Conservation (phyloP, 2,888 invertebrate genomes). For the Dorcus hopei region DNA sequence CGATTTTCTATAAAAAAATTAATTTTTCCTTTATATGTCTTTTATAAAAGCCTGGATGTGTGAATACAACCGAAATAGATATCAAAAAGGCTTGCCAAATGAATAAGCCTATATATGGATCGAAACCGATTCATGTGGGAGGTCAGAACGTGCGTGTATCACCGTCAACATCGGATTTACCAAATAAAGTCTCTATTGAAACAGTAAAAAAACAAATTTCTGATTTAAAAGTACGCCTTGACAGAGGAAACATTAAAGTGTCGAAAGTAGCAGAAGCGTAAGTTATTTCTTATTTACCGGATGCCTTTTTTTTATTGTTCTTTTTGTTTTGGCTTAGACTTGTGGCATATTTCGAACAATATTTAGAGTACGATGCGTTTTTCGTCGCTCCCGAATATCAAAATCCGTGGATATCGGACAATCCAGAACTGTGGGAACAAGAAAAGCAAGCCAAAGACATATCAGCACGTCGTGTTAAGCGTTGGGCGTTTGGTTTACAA, state of each 20-base stretch:
- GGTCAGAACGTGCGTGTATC: conserved; percentile 49
- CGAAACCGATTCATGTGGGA: conserved; percentile 44
- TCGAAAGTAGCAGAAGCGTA: conserved; percentile 94
- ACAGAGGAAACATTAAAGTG: conserved; percentile 83
- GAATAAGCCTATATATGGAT: conserved; percentile 50
- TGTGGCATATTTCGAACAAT: conserved; percentile 91
- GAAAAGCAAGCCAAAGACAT: conserved; percentile 92
- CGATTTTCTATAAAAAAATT: neutral
- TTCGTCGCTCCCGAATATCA: conserved; percentile 89
- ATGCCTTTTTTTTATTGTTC: neutral
- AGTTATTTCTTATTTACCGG: conserved; percentile 47
- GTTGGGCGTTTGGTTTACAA: conserved; percentile 96
- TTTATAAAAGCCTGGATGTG: conserved; percentile 83
- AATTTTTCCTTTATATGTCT: neutral
- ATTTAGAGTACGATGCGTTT: conserved; percentile 94
- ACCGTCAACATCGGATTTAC: conserved; percentile 50
- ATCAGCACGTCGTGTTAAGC: conserved; percentile 85
- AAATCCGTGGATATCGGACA: conserved; percentile 97
- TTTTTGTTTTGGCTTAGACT: conserved; percentile 54
- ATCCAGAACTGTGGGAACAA: conserved; percentile 95
- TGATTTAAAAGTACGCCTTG: conserved; percentile 72
- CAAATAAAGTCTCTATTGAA: conserved; percentile 42
- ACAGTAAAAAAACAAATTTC: conserved; percentile 66
- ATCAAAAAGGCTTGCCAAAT: conserved; percentile 89
- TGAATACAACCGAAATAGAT: conserved; percentile 98